Conservation (phyloP, 2,113 vertebrate genomes). For the Oophaga pumilio region DNA sequence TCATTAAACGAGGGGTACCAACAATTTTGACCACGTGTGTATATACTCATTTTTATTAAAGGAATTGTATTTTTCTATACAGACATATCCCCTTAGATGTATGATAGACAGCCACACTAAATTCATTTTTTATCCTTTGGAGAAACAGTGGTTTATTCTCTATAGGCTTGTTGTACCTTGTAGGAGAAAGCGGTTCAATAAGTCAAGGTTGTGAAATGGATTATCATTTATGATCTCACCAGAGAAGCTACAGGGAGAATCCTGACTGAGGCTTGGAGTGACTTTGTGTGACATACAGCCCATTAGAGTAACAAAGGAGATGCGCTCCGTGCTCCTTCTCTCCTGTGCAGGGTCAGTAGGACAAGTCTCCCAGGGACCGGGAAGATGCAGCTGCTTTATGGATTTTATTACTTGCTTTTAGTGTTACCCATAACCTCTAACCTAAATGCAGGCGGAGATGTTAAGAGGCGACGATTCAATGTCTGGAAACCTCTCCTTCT, state of each 20-base stretch:
- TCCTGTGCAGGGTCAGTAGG: conserved; percentile 23
- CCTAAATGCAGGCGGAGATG: background rate
- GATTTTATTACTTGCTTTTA: conserved; percentile 22
- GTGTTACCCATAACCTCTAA: conserved; percentile 14
- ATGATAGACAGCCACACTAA: background rate
- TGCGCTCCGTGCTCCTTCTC: conserved; percentile 13
- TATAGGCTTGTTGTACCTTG: background rate
- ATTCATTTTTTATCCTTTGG: background rate
- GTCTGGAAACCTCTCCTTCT: background rate
- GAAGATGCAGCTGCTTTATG: conserved; percentile 15
- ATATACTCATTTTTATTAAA: background rate
- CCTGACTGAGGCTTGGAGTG: background rate
- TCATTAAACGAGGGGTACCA: too few species aligned
- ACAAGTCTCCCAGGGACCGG: conserved; percentile 8
- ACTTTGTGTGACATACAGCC: conserved; percentile 11
- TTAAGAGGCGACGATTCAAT: background rate
- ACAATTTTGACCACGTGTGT: too few species aligned
- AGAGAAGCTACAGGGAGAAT: background rate
- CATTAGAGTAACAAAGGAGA: conserved; percentile 34
- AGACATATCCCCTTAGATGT: background rate
- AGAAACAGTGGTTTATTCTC: background rate
- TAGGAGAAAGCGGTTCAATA: background rate
- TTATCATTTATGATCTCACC: conserved; percentile 37
- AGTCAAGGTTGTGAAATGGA: background rate
- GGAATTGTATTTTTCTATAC: background rate